These are phyloP conservation scores for Poliocrania exsul DNA, from an alignment of 2,797 vertebrate genomes.

Conservation along the genomic window DNA sequence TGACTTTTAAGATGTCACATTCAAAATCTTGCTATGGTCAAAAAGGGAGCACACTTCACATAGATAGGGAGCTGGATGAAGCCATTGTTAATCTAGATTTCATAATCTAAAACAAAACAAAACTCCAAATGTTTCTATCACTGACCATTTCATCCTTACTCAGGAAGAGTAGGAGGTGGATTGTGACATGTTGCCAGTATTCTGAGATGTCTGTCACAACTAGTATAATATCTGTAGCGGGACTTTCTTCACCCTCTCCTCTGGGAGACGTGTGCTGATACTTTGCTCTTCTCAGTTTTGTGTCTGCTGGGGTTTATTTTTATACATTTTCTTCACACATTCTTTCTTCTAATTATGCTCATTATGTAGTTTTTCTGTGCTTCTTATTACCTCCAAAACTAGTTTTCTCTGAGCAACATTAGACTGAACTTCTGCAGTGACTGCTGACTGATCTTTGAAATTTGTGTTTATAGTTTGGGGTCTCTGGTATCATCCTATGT, in stretches of 20 bases:
- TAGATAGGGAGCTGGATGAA: neutral
- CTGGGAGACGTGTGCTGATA: neutral
- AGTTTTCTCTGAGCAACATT: neutral
- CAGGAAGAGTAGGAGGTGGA: neutral
- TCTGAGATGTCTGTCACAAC: neutral
- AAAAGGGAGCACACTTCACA: neutral
- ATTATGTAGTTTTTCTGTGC: neutral
- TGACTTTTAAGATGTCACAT: neutral
- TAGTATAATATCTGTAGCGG: neutral
- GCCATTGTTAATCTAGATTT: neutral
- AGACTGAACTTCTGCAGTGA: neutral
- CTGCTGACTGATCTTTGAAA: neutral
- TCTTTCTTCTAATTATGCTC: neutral
- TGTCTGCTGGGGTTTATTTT: neutral
- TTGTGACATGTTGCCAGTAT: neutral
- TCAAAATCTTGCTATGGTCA: neutral
- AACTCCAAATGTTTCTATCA: rapidly evolving
- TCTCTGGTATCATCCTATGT: neutral
- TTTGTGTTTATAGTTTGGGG: neutral
- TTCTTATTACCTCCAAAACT: neutral
- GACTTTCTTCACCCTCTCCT: neutral
- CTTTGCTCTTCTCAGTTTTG: neutral
- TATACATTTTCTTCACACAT: rapidly evolving
- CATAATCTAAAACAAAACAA: neutral
- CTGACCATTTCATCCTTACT: neutral